Evolutionary conservation across 1,140 invertebrate genomes (phyloP), one percentile per base, ranked within the genome.

Genomic region (Ceratina japonica): DNA sequence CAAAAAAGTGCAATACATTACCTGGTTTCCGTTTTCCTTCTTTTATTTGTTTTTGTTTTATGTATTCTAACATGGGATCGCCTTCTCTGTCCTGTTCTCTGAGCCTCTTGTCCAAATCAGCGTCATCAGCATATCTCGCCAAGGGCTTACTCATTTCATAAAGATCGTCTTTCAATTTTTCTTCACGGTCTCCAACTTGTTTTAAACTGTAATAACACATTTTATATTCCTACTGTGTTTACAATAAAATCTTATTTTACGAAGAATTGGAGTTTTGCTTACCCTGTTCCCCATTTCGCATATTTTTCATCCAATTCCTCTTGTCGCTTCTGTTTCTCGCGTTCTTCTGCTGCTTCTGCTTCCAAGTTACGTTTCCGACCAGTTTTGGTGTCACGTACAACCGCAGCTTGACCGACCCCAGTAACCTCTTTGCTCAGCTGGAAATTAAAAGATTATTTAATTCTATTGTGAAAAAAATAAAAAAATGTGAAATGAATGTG

Each of bases 51-150:
- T 95, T 82, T 93, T 94, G 84, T 68, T 89, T 91, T 1, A 99
- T 96, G 87, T 98, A 99, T 49, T 95, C 93, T 59, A 98, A 90
- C 98, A 99, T 99, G 0, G 98, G 98, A 94, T 99, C 98, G 15
- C 96, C 98, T 12, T 95, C 96, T 76, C 97, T 93, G 81, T 98
- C 96, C 86, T 95, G 93, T 18, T 96, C 94, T 70, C 95, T 95
- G 15, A 98, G 91, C 80, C 94, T 93, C 10, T 92, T 90, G 83
- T 99, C 98, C 80, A 99, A 91, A 92, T 99, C 98, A 72, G 94
- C 93, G 89, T 99, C 98, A 89, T 97, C 96, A 52, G 94, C 95
- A 89, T 97, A 97, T 58, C 98, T 93, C 0, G 98, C 98, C 27
- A 99, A 91, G 3, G 98, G 98, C 90, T 99, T 99, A 7, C 94